Evolutionary conservation across 2,797 vertebrate genomes (phyloP).

Genomic region (Sebastes glaucus): DNA sequence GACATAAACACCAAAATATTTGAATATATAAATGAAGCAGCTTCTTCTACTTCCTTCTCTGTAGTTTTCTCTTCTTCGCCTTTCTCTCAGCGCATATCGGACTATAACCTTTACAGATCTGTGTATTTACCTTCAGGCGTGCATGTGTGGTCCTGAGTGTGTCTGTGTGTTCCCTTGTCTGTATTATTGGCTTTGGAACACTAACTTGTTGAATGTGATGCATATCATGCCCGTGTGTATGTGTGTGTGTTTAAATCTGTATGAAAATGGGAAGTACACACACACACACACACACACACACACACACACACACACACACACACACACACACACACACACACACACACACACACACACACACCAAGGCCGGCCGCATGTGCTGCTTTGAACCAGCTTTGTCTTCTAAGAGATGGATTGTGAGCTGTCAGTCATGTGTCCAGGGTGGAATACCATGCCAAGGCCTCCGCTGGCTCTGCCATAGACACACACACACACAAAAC

Average conservation of each 20-base stretch:
- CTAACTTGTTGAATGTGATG: constrained; percentile 5
- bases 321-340: neutral
- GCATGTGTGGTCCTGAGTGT: neutral
- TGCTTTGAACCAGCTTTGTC: constrained; percentile 54
- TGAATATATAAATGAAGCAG: neutral
- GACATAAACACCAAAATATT: neutral
- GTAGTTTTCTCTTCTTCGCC: neutral
- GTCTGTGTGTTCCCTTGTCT: neutral
- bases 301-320: neutral
- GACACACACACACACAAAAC: constrained; percentile 19
- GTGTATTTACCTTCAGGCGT: neutral
- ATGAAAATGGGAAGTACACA: neutral
- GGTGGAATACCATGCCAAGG: constrained; percentile 52
- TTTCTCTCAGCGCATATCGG: neutral
- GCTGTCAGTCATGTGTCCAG: constrained; percentile 61
- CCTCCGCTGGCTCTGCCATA: constrained; percentile 47
- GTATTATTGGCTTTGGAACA: constrained; percentile 7
- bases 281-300: neutral
- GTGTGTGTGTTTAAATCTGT: neutral
- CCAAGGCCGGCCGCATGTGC: constrained; percentile 4
- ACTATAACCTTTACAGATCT: neutral
- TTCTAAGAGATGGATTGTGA: constrained; percentile 59
- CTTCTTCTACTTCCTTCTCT: neutral
- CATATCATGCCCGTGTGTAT: neutral
- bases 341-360: neutral